Evolutionary conservation across 2,797 vertebrate species (phyloP), one percentile per base, ranked within the genome.

Genomic region (Hybognathus amarus): DNA sequence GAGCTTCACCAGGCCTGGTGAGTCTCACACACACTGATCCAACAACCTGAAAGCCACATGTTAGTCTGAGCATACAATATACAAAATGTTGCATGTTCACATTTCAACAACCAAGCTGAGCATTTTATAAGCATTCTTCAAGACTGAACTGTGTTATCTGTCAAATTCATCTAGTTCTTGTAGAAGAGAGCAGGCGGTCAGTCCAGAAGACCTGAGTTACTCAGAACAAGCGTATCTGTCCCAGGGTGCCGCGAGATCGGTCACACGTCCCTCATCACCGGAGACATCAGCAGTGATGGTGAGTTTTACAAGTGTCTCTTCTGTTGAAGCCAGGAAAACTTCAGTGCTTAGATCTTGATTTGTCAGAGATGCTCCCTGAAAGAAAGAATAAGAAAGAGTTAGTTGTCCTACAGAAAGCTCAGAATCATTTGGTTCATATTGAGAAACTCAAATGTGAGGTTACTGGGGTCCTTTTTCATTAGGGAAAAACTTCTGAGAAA

Each of bases 1-100:
- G 87, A 85, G 76, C 79, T 90, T 87, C 79, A 45, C 78, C 6
- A 80, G 85, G 22, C 85, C 87, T 12, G 90, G 90, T 91, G 40
- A 89, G 87, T 78, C 24, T 40, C 15, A 68, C 22, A 40, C 63
- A 56, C 15, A 38, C 73, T 27, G 63, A 18, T 5, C 10, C 24
- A 47, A 24, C 22, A 11, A 11, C 4, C 56, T 59, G 4, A 27
- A 13, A 45, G 42, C 3, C 12, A 12, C 40, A 13, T 45, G 42
- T 45, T 47, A 47, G 45, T 47, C 24, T 42, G 59, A 30, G 59
- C 2, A 61, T 15, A 27, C 24, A 15, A 61, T 2, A 61, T 61
- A 27, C 12, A 27, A 61, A n/a, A 61, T 5, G 3, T 30, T 33
- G 63, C 63, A 33, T 64, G 6, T 18, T 64, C 5, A 27, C 59